Percentiles rank a stretch among this genome's conserved stretches.
phyloP scores from a whole-genome alignment of 2,113 vertebrate genomes.

The Xerus inauris region DNA sequence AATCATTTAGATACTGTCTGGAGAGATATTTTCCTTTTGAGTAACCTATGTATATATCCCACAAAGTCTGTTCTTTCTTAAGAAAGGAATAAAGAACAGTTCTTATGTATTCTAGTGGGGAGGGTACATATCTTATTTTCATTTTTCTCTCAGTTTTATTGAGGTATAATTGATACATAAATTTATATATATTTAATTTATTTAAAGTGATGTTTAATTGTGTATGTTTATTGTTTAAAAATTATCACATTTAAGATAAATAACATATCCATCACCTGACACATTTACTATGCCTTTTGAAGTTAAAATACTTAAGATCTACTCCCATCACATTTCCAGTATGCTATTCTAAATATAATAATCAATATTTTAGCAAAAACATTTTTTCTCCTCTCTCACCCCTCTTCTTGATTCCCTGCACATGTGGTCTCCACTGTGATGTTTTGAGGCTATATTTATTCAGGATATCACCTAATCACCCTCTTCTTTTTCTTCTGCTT shows the following conservation, averaged over 20 bases:
- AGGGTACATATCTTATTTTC: not conserved
- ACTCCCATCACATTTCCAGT: not conserved
- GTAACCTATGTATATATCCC: not conserved
- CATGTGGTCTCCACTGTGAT: not conserved
- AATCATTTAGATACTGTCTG: not conserved
- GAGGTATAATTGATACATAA: not conserved
- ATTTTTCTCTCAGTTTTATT: not conserved
- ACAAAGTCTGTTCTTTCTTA: not conserved
- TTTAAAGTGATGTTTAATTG: not conserved
- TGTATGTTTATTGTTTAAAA: not conserved
- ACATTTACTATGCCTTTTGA: not conserved
- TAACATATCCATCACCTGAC: not conserved
- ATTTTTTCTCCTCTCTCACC: not conserved
- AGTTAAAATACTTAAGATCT: not conserved
- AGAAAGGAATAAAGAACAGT: not conserved
- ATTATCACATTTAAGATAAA: not conserved
- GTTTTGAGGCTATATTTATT: not conserved
- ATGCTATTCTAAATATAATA: slow-evolving; percentile 2
- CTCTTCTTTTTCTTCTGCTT: slow-evolving; percentile 34
- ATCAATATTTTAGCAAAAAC: not conserved
- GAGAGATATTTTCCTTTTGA: not conserved
- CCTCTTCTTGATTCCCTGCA: not conserved
- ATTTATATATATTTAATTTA: not conserved
- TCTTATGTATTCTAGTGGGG: not conserved
- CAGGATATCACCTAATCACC: not conserved